Conservation (phyloP, 1,140 invertebrate genomes). For the Zaprionus kolodkinae region DNA sequence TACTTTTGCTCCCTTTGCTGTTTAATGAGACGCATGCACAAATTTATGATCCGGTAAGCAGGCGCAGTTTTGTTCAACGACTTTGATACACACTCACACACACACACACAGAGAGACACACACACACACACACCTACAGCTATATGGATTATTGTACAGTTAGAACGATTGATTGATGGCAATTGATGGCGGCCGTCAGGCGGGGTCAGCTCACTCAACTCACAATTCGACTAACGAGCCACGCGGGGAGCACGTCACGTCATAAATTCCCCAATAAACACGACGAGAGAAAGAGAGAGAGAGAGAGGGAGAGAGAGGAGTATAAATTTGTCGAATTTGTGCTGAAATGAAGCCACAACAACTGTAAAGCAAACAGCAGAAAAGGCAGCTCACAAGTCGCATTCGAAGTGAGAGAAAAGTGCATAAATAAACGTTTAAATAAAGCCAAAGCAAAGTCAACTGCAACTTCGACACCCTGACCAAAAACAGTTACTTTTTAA, state of each 20-base stretch:
- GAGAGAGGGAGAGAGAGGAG: not conserved
- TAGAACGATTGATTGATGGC: conserved; percentile 69
- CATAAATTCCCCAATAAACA: conserved; percentile 76
- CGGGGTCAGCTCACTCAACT: conserved; percentile 36
- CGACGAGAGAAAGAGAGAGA: conserved; percentile 11
- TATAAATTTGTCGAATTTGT: conserved; percentile 70
- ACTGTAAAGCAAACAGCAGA: conserved; percentile 46
- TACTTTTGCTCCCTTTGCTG: conserved; percentile 81
- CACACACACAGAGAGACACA: conserved; percentile 4
- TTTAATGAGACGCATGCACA: conserved; percentile 84
- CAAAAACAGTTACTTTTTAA: conserved; percentile 78
- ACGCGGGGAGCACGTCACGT: conserved; percentile 53
- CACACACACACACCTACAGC: conserved; percentile 6
- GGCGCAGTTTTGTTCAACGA: conserved; percentile 78
- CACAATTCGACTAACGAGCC: conserved; percentile 72
- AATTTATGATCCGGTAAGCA: conserved; percentile 83
- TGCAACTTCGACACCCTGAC: conserved; percentile 65
- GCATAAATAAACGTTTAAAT: conserved; percentile 80
- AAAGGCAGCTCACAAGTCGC: conserved; percentile 15
- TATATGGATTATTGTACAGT: conserved; percentile 34
- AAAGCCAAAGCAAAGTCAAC: conserved; percentile 46
- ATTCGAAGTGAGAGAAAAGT: conserved; percentile 38
- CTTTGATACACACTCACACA: conserved; percentile 18
- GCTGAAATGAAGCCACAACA: conserved; percentile 70
- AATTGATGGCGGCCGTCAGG: conserved; percentile 64